Percentiles rank a stretch among this genome's conserved stretches.
Conservation (phyloP, 2,888 invertebrate genomes). For the Galeruca laticollis region DNA sequence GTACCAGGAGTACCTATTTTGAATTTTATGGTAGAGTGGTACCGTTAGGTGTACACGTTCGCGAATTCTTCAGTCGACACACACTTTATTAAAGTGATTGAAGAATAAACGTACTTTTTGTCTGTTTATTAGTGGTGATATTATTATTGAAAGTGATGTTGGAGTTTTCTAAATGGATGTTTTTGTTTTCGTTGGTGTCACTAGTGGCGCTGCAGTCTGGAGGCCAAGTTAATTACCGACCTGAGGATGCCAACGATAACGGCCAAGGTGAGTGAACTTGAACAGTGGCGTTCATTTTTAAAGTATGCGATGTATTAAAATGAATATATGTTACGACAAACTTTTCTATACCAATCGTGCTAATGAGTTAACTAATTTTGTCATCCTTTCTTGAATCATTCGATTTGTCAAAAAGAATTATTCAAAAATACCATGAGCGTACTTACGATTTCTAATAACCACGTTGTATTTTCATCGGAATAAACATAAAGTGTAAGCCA, state of each 20-base stretch:
- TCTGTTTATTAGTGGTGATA: constrained; percentile 1
- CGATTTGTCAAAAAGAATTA: no score
- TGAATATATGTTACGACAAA: no score
- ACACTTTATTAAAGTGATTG: constrained; percentile 1
- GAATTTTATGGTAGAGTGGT: constrained; percentile 21
- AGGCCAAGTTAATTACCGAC: constrained; percentile 62
- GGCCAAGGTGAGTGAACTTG: constrained; percentile 61
- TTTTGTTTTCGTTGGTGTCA: constrained; percentile 68
- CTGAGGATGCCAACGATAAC: constrained; percentile 50
- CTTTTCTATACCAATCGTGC: no score
- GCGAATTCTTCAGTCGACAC: constrained; percentile 23
- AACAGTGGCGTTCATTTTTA: constrained; percentile 33
- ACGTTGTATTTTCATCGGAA: no score
- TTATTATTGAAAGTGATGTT: constrained; percentile 53
- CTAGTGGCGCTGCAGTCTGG: constrained; percentile 71
- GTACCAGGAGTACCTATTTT: constrained; percentile 19
- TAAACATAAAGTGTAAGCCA: no score
- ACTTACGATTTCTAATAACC: no score
- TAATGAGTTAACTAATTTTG: no score
- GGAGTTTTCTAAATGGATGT: constrained; percentile 69
- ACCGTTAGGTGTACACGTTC: constrained; percentile 23
- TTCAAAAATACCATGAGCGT: no score
- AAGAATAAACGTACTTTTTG: constrained; percentile 10
- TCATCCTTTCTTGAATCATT: no score
- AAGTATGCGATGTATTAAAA: background rate